phyloP scores from a whole-genome alignment of 2,797 vertebrate genomes.

The Glyptemys insculpta region DNA sequence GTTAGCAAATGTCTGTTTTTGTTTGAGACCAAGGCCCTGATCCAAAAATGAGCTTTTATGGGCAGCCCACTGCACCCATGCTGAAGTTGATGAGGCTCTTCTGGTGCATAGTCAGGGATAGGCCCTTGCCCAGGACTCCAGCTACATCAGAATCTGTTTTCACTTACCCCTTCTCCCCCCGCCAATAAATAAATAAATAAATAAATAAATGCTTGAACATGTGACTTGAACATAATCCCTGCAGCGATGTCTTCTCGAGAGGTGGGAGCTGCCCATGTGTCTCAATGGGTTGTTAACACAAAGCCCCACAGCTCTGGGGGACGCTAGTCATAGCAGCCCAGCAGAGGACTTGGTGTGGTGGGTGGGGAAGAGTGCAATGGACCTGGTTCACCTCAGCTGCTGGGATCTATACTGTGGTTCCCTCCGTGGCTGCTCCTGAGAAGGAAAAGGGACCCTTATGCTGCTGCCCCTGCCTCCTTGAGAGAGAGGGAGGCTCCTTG shows the following conservation, averaged over 20 bases:
- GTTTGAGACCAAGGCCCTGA: background rate
- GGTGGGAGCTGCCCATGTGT: background rate
- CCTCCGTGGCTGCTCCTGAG: background rate
- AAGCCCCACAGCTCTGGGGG: background rate
- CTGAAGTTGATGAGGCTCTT: background rate
- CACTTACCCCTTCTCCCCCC: background rate
- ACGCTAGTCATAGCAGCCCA: background rate
- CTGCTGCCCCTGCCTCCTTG: background rate
- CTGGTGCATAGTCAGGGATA: background rate
- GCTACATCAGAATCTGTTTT: background rate
- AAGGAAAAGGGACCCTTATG: background rate
- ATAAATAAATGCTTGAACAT: background rate
- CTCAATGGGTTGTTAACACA: background rate
- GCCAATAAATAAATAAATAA: no score
- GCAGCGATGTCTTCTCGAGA: background rate
- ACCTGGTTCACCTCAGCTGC: background rate
- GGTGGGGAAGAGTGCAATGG: rapidly evolving
- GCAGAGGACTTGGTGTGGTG: rapidly evolving
- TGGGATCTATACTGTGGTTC: background rate
- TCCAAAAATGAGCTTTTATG: background rate
- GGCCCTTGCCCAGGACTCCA: no score
- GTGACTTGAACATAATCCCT: no score
- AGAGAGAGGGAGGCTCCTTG: background rate
- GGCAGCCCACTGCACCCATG: background rate
- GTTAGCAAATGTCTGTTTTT: background rate